phyloP scores from a whole-genome alignment of 2,888 invertebrate genomes.

The Andrena camellia region DNA sequence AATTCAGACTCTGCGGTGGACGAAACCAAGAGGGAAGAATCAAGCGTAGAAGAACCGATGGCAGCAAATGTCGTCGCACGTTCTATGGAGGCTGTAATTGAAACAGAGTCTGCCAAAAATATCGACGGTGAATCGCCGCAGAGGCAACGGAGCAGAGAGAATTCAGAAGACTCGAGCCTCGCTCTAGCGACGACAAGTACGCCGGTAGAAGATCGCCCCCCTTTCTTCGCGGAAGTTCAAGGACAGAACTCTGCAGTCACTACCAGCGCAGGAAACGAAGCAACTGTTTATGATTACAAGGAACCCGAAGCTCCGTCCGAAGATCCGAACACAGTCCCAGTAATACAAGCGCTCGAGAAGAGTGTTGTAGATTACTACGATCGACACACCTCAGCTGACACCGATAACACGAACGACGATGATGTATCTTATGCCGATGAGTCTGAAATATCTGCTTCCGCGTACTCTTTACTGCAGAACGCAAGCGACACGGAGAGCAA shows the following conservation, averaged over 20 bases:
- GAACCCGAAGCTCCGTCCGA: neutral
- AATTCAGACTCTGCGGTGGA: neutral
- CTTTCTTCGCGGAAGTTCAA: constrained; percentile 2
- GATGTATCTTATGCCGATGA: constrained; percentile 33
- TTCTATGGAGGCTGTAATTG: neutral
- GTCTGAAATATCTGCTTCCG: constrained; percentile 32
- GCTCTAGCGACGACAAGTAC: constrained; percentile 50
- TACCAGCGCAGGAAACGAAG: neutral
- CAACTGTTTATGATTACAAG: neutral
- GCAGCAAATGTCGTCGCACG: too few species aligned
- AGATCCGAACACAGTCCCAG: neutral
- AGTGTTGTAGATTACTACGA: neutral
- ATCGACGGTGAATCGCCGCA: neutral
- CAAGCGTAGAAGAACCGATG: neutral
- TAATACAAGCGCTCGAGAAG: neutral
- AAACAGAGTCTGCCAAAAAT: neutral
- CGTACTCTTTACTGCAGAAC: constrained; percentile 36
- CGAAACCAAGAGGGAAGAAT: neutral
- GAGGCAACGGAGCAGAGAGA: neutral
- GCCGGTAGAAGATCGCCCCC: constrained; percentile 31
- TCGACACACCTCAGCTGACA: neutral
- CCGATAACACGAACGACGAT: constrained; percentile 16
- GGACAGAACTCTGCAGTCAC: neutral
- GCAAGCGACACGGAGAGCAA: constrained; percentile 27
- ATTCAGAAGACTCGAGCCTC: constrained; percentile 9